These are phyloP conservation scores for Dastarcus helophoroides DNA, from an alignment of 2,888 invertebrate genomes.

Conservation along the genomic window DNA sequence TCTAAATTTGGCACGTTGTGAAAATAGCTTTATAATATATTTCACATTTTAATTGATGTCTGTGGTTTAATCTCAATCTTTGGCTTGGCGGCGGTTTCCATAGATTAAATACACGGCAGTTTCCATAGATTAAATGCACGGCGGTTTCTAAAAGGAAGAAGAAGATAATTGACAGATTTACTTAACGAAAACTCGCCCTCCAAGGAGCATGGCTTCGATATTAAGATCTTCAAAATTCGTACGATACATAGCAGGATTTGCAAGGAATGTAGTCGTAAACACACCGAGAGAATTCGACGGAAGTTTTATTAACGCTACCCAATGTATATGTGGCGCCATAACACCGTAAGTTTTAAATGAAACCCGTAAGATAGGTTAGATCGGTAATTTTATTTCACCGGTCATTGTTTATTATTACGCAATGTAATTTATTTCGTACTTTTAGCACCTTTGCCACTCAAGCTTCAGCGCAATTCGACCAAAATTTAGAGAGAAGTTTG, in stretches of 20 bases:
- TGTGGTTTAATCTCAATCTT: too few relatives aligned
- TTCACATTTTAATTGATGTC: too few relatives aligned
- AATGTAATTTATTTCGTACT: conserved; percentile 12
- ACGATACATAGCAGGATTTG: conserved; percentile 60
- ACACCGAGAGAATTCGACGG: conserved; percentile 53
- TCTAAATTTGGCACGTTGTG: too few relatives aligned
- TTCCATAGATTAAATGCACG: too few relatives aligned
- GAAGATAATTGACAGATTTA: too few relatives aligned
- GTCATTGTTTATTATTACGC: conserved; percentile 4
- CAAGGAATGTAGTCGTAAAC: conserved; percentile 55
- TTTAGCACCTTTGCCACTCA: conserved; percentile 48
- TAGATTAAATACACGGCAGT: too few relatives aligned
- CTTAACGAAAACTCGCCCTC: too few relatives aligned
- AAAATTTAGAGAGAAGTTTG: conserved; percentile 53
- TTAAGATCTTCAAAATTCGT: conserved; percentile 64
- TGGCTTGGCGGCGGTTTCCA: too few relatives aligned
- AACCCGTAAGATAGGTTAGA: background rate
- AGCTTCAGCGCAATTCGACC: conserved; percentile 45
- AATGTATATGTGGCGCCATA: conserved; percentile 41
- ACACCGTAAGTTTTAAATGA: conserved; percentile 31
- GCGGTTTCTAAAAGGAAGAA: too few relatives aligned
- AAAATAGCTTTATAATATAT: too few relatives aligned
- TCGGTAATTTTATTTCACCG: too few relatives aligned
- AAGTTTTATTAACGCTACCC: conserved; percentile 41
- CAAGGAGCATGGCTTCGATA: conserved; percentile 49